Conservation (phyloP, 2,113 vertebrate species). For the Gobio gobio region DNA sequence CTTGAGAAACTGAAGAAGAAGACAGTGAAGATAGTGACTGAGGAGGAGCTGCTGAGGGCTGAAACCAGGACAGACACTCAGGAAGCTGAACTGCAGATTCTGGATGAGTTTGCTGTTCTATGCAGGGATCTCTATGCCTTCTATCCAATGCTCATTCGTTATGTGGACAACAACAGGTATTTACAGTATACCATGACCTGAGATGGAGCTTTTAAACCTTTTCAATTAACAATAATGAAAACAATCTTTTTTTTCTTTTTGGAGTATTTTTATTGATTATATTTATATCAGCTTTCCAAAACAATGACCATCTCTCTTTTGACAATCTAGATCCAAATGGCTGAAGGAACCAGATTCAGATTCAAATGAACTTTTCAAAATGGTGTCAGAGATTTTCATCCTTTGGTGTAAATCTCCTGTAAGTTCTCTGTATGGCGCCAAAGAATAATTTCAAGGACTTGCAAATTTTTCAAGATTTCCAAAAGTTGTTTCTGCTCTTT, state of each 20-base stretch:
- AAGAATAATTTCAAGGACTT: background rate
- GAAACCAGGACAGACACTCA: slow-evolving; percentile 89
- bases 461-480: background rate
- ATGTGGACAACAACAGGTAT: slow-evolving; percentile 97
- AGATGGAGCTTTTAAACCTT: background rate
- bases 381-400: slow-evolving; percentile 98
- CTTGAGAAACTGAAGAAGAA: slow-evolving; percentile 96
- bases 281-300: background rate
- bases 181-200: background rate
- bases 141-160: slow-evolving; percentile 96
- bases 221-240: too few relatives aligned
- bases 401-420: slow-evolving; percentile 98
- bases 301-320: slow-evolving; percentile 18
- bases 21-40: slow-evolving; percentile 89
- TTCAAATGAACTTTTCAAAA: slow-evolving; percentile 93
- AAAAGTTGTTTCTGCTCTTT: slow-evolving; percentile 30
- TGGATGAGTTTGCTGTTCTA: slow-evolving; percentile 95
- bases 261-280: too few relatives aligned
- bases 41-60: slow-evolving; percentile 91
- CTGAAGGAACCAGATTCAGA: slow-evolving; percentile 88
- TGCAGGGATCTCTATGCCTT: slow-evolving; percentile 96
- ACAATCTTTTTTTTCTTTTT: too few relatives aligned
- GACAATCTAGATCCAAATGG: slow-evolving; percentile 86
- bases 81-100: slow-evolving; percentile 93
- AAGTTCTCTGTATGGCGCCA: slow-evolving; percentile 62